phyloP scores from a whole-genome alignment of 1,140 invertebrate species.

The Metopolophium dirhodum region DNA sequence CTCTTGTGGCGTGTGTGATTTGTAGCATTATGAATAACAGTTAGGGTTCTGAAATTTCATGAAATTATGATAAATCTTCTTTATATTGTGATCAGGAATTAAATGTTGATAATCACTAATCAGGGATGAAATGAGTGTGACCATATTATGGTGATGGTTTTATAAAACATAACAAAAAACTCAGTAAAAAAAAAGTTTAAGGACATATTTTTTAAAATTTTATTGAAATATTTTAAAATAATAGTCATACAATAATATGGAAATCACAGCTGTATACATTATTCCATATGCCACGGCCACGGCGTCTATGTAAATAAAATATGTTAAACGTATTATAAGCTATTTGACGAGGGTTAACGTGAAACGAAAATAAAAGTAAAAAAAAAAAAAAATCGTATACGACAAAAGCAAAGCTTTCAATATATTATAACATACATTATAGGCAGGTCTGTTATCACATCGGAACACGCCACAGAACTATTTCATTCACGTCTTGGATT shows the following conservation, averaged over 20 bases:
- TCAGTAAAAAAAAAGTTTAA: too few relatives aligned
- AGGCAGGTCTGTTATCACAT: background rate
- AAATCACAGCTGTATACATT: background rate
- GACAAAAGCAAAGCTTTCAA: background rate
- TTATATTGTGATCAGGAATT: too few relatives aligned
- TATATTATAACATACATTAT: constrained; percentile 14
- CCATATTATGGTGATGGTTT: too few relatives aligned
- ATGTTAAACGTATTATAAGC: background rate
- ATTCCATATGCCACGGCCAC: background rate
- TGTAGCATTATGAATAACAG: background rate
- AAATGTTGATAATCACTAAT: too few relatives aligned
- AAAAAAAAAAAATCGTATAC: background rate
- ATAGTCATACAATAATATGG: background rate
- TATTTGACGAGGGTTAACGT: background rate
- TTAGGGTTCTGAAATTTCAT: too few relatives aligned
- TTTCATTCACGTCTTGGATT: background rate
- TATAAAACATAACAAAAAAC: too few relatives aligned
- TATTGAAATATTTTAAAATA: background rate
- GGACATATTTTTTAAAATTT: too few relatives aligned
- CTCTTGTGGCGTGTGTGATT: background rate
- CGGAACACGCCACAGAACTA: background rate
- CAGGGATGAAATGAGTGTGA: too few relatives aligned
- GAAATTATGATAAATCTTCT: too few relatives aligned
- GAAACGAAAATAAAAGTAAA: background rate
- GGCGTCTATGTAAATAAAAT: background rate